A percentile compares a stretch with the other conserved stretches of the same genome.
Evolutionary conservation across 2,113 vertebrate genomes (phyloP).

Genomic region (Arvicanthis niloticus): DNA sequence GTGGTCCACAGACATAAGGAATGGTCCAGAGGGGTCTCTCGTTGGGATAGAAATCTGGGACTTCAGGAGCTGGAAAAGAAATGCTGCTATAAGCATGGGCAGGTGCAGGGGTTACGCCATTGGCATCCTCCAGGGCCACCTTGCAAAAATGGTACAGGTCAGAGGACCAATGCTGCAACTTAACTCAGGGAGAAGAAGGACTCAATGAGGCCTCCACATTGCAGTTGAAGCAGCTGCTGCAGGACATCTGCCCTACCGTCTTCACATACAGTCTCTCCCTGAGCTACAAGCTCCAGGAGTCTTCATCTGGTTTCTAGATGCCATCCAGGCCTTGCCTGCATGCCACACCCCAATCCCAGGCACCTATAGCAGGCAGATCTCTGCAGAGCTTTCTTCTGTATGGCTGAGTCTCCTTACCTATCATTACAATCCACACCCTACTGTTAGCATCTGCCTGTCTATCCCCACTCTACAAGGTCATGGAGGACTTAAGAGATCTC

Average conservation of each 20-base stretch:
- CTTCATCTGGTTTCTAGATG: background rate
- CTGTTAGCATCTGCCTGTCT: background rate
- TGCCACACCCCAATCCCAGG: background rate
- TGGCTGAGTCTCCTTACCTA: background rate
- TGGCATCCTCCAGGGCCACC: background rate
- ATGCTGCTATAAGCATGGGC: conserved; percentile 76
- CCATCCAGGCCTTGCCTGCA: background rate
- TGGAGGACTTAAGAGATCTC: background rate
- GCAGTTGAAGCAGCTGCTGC: background rate
- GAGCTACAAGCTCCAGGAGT: background rate
- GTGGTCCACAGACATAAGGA: conserved; percentile 98
- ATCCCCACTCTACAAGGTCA: background rate
- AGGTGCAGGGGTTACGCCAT: background rate
- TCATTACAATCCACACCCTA: background rate
- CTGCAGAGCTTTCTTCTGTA: background rate
- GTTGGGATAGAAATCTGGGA: conserved; percentile 94
- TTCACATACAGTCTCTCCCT: background rate
- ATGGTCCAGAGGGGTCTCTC: conserved; percentile 93
- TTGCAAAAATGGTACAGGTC: background rate
- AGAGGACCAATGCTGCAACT: background rate
- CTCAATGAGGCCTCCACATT: background rate
- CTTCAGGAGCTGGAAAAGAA: conserved; percentile 92
- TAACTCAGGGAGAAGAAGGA: background rate
- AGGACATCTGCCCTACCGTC: background rate
- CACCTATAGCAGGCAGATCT: background rate